phyloP scores from a whole-genome alignment of 1,140 invertebrate genomes.

The Drosophila sp. region DNA sequence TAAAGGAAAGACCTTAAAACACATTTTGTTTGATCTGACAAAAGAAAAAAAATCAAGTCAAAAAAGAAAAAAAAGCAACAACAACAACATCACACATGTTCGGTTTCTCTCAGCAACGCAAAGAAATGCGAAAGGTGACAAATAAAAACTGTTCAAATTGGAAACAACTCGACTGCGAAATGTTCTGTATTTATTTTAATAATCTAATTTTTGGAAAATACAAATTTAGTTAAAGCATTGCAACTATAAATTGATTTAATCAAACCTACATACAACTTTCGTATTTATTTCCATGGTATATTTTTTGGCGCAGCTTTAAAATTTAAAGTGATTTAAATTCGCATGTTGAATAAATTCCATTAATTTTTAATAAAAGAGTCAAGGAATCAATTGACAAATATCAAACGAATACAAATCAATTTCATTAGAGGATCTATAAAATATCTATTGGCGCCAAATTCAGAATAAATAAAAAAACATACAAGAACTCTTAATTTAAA shows the following conservation, averaged over 20 bases:
- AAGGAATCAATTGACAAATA: too few relatives aligned
- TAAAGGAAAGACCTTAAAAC: conserved; percentile 6
- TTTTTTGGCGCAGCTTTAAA: too few relatives aligned
- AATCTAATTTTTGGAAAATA: conserved; percentile 2
- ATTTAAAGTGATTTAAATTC: not conserved
- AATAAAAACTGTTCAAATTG: conserved; percentile 6
- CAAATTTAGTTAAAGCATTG: not conserved
- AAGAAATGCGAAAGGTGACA: conserved; percentile 9
- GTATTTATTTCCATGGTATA: too few relatives aligned
- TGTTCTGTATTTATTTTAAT: conserved; percentile 4
- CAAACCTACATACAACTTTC: not conserved
- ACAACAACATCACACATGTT: conserved; percentile 12
- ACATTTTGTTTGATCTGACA: conserved; percentile 23
- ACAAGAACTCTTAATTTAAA: too few relatives aligned
- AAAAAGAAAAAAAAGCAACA: not conserved
- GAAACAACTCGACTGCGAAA: not conserved
- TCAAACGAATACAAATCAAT: too few relatives aligned
- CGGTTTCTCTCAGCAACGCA: not conserved
- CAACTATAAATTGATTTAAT: conserved; percentile 2
- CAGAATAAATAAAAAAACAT: too few relatives aligned
- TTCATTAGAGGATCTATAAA: too few relatives aligned
- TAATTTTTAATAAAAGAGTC: too few relatives aligned
- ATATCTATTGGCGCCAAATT: too few relatives aligned
- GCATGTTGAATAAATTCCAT: too few relatives aligned
- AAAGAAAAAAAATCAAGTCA: not conserved